Conservation (phyloP, 2,113 vertebrate species). For the Eupsittula cactorum region DNA sequence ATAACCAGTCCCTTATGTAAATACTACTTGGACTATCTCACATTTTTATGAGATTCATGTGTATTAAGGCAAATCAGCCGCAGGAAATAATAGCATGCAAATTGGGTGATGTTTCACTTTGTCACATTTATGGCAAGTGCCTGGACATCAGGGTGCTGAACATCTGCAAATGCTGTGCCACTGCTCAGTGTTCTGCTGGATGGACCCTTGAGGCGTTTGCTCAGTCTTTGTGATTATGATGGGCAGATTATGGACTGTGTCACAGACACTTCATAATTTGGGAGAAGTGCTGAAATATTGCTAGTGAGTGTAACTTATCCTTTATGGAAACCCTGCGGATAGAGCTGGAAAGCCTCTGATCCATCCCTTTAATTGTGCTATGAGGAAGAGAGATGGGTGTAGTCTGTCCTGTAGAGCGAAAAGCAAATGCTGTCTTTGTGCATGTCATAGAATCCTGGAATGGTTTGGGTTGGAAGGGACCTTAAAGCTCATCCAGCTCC, state of each 20-base stretch:
- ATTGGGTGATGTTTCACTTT: neutral
- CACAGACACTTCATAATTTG: neutral
- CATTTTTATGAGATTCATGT: neutral
- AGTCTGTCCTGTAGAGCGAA: neutral
- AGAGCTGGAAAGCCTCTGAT: neutral
- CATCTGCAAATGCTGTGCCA: neutral
- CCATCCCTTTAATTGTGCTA: neutral
- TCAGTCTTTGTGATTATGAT: neutral
- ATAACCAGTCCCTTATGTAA: neutral
- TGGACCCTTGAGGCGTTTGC: neutral
- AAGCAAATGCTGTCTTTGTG: neutral
- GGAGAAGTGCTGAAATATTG: neutral
- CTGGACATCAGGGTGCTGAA: neutral
- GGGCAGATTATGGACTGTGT: neutral
- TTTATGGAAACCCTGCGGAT: neutral
- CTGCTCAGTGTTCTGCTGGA: neutral
- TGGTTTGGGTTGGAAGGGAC: neutral
- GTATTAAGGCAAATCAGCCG: neutral
- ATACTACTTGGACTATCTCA: neutral
- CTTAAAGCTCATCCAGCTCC: neutral
- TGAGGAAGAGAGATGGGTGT: accelerated
- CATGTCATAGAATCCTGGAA: neutral
- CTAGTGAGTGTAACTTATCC: neutral
- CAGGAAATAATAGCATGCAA: neutral
- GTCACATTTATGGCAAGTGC: neutral